phyloP scores from a whole-genome alignment of 35 echinoderm and acorn worm genomes.

The Heliocidaris erythrogramma region DNA sequence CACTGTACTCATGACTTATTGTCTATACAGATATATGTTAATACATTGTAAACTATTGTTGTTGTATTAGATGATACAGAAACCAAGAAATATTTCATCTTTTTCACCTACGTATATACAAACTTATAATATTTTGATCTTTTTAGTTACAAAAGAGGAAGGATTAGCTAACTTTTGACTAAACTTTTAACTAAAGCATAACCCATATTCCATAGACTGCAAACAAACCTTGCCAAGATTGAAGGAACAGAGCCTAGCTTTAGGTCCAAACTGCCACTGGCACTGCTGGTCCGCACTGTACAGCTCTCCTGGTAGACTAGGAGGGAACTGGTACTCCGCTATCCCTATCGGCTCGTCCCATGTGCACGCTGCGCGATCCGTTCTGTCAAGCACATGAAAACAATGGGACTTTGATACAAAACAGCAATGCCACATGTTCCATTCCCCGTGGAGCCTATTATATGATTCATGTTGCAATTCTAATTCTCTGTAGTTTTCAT shows the following conservation, averaged over 20 bases:
- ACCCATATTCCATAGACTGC: not conserved
- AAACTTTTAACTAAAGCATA: not conserved
- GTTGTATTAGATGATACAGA: too few relatives aligned
- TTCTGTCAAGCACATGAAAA: conserved; percentile 52
- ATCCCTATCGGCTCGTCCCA: conserved; percentile 70
- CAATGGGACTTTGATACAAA: conserved; percentile 22
- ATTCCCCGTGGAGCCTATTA: not conserved
- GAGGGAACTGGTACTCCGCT: conserved; percentile 77
- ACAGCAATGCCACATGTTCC: not conserved
- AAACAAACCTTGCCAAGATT: conserved; percentile 94
- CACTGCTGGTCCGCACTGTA: conserved; percentile 95
- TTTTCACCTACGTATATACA: too few relatives aligned
- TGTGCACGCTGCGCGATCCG: conserved; percentile 72
- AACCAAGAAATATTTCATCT: too few relatives aligned
- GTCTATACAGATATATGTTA: too few relatives aligned
- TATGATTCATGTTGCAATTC: conserved; percentile 3
- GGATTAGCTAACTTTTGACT: not conserved
- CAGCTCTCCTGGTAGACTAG: conserved; percentile 84
- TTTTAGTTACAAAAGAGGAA: not conserved
- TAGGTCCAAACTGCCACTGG: conserved; percentile 94
- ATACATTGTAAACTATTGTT: too few relatives aligned
- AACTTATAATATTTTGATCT: too few relatives aligned
- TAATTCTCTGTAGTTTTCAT: not conserved
- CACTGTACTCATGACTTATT: too few relatives aligned
- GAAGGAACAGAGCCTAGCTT: conserved; percentile 91